Base-by-base conservation (phyloP, 1,140 invertebrate species). In the Pseudomyrmex sp. region DNA sequence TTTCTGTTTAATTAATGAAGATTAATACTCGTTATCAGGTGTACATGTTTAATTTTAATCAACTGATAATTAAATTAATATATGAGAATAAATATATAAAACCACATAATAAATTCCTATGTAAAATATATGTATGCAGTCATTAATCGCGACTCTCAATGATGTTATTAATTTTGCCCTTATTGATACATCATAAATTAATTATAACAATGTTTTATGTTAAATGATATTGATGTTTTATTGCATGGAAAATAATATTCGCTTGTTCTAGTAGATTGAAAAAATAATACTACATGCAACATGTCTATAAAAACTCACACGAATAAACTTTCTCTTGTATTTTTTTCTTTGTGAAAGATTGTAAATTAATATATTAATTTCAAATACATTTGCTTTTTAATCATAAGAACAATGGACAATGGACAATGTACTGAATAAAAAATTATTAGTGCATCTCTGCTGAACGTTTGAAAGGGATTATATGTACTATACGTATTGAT, bases 31-130 rank as follows among this genome's bases (percentile, higher is more conserved):
- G 2, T 26, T 69, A 79, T 70, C 13, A 79, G 18, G 56, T 46
- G 44, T 26, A 48, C 26, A 61, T 56, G 68, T 50, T 58, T 69
- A 23, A 79, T 58, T 79, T 79, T 48, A 48, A 79, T 79, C 20
- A 15, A 44, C 5, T 58, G n/a, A 46, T 48, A 79, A 79, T 79
- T 70, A 70, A 70, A 70, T 70, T 58, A 48, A 13, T 52, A 65
- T 10, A 15, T 59, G 35, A 35, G 35, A 35, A 48, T 48, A 35
- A 48, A 12, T 26, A 69, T 46, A 23, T 50, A 56, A 69, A n/a
- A 15, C 12, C 18, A 58, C 8, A 26, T 52, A 52, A 52, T 69
- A 70, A 79, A 69, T 12, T 70, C 69, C 12, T 9, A 48, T 46
- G 13, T 26, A 70, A 58, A 79, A 58, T 79, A 69, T 48, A 70